Conservation (phyloP, 2,113 vertebrate species). For the Pandion haliaetus region DNA sequence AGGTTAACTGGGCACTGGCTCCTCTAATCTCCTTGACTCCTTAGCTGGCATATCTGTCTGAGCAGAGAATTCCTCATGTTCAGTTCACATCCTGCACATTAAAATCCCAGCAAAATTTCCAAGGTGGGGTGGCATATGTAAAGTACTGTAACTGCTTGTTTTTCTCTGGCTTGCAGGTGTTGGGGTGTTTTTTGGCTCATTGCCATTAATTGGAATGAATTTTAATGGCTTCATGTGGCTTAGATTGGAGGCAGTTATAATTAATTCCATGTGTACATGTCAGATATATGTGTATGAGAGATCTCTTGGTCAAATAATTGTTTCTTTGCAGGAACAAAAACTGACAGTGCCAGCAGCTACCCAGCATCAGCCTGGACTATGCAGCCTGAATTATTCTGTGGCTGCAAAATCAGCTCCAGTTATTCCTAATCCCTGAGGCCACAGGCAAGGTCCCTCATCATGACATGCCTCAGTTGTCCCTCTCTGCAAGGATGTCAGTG, state of each 20-base stretch:
- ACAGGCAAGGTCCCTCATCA: neutral
- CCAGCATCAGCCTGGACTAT: neutral
- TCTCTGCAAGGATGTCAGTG: neutral
- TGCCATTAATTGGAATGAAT: slow-evolving; percentile 34
- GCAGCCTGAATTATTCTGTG: neutral
- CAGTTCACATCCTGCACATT: neutral
- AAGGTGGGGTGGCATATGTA: neutral
- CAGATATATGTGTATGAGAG: neutral
- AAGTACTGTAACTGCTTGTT: neutral
- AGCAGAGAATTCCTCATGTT: neutral
- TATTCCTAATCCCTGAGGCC: neutral
- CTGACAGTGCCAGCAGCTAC: neutral
- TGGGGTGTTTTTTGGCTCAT: neutral
- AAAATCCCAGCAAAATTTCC: neutral
- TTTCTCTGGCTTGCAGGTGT: neutral
- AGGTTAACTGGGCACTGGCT: neutral
- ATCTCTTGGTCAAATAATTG: neutral
- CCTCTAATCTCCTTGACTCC: neutral
- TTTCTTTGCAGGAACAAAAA: slow-evolving; percentile 6
- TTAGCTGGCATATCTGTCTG: neutral
- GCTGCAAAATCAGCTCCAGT: neutral
- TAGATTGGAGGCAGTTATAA: slow-evolving; percentile 1
- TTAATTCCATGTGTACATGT: neutral
- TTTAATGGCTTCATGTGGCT: slow-evolving; percentile 38
- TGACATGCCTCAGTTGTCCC: fast-evolving